phyloP scores from a whole-genome alignment of 2,888 invertebrate species.

The Psococerastis gibbosa region DNA sequence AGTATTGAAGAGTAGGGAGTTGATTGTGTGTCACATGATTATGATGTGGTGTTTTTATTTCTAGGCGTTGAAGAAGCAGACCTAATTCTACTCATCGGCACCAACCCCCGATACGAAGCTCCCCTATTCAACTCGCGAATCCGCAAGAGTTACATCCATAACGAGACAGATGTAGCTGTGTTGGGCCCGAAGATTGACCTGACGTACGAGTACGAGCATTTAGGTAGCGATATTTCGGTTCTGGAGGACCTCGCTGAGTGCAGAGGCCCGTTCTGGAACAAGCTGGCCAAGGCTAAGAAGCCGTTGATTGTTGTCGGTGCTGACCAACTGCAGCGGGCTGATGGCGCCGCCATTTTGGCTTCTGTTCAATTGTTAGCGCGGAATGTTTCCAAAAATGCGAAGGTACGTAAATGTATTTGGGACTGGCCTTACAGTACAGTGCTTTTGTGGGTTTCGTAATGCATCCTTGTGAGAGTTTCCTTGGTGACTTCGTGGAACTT shows the following conservation, averaged over 20 bases:
- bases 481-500: too few relatives aligned
- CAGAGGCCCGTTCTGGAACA: constrained; percentile 45
- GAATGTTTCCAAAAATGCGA: constrained; percentile 17
- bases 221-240: constrained; percentile 60
- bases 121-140: constrained; percentile 90
- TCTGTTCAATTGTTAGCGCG: constrained; percentile 51
- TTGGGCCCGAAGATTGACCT: constrained; percentile 85
- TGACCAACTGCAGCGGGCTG: constrained; percentile 55
- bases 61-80: constrained; percentile 83
- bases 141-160: constrained; percentile 88
- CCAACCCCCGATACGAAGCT: constrained; percentile 94
- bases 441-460: too few relatives aligned
- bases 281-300: constrained; percentile 55
- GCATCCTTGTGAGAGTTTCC: too few relatives aligned
- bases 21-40: too few relatives aligned
- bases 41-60: constrained; percentile 12
- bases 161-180: constrained; percentile 62
- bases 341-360: constrained; percentile 58
- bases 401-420: constrained; percentile 26
- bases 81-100: constrained; percentile 78
- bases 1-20: too few relatives aligned
- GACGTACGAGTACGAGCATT: constrained; percentile 78
- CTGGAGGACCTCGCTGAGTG: constrained; percentile 57
- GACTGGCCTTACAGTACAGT: too few relatives aligned
- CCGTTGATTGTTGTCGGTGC: constrained; percentile 87